phyloP scores from a whole-genome alignment of 2,888 invertebrate genomes.

The Priocnemis perturbator region DNA sequence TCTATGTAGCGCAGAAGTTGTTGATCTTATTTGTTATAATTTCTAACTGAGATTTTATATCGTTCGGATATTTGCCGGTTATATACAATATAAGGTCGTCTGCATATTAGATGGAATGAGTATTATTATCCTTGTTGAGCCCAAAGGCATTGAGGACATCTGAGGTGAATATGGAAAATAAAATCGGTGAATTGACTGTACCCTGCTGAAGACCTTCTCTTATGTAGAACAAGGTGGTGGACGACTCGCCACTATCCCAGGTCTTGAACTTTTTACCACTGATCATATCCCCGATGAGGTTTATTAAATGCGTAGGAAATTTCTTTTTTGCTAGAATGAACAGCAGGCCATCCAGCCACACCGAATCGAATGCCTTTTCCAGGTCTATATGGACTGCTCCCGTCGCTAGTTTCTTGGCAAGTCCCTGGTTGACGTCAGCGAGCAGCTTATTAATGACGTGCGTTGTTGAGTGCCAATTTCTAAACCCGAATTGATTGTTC shows the following conservation, averaged over 20 bases:
- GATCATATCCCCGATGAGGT: constrained; percentile 17
- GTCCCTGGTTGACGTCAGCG: too few species aligned
- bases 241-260: too few species aligned
- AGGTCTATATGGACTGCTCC: too few species aligned
- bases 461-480: too few species aligned
- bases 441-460: too few species aligned
- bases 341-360: too few species aligned
- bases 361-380: too few species aligned
- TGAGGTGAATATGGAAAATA: constrained; percentile 16
- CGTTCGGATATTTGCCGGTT: neutral
- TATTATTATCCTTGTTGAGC: constrained; percentile 2
- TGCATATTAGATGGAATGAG: constrained; percentile 27
- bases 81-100: constrained; percentile 30
- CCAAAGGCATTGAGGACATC: constrained; percentile 18
- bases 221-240: too few species aligned
- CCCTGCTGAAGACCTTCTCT: constrained; percentile 42
- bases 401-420: too few species aligned
- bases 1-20: constrained; percentile 30
- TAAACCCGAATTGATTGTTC: too few species aligned
- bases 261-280: constrained; percentile 20
- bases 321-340: constrained; percentile 20
- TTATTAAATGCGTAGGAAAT: neutral
- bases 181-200: constrained; percentile 25
- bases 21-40: constrained; percentile 4
- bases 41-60: neutral